Conservation (phyloP, 2,888 invertebrate genomes). For the Lycia hirtaria region DNA sequence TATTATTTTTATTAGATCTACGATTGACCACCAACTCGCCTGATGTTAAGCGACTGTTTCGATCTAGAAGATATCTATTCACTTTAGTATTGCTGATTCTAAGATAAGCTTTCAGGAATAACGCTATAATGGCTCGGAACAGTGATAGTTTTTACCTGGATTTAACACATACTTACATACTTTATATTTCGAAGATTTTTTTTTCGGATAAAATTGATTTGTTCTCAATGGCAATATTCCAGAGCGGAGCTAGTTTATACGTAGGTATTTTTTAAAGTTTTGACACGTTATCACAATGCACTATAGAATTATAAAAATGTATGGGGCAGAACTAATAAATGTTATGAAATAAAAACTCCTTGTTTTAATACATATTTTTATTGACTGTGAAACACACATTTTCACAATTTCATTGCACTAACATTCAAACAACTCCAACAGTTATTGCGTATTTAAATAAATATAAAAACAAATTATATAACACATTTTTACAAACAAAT, state of each 20-base stretch:
- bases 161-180: no score
- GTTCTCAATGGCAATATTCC: no score
- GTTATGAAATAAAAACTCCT: slow-evolving; percentile 53
- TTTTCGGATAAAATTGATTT: no score
- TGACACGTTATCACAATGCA: slow-evolving; percentile 14
- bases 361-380: slow-evolving; percentile 70
- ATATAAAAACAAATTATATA: slow-evolving; percentile 25
- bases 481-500: slow-evolving; percentile 38
- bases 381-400: slow-evolving; percentile 71
- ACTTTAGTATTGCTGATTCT: no score
- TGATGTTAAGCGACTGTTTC: no score
- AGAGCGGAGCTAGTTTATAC: neutral
- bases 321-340: slow-evolving; percentile 52
- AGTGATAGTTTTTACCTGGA: no score
- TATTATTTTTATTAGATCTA: no score
- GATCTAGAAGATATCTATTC: no score
- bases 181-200: no score
- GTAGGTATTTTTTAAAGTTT: neutral
- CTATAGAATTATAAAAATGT: slow-evolving; percentile 19
- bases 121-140: no score
- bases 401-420: slow-evolving; percentile 61
- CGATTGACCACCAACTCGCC: no score
- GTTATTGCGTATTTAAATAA: slow-evolving; percentile 38
- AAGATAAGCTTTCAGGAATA: no score
- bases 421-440: slow-evolving; percentile 62